Evolutionary conservation across 2,113 vertebrate species (phyloP).

Genomic region (Pterocles burchelli): DNA sequence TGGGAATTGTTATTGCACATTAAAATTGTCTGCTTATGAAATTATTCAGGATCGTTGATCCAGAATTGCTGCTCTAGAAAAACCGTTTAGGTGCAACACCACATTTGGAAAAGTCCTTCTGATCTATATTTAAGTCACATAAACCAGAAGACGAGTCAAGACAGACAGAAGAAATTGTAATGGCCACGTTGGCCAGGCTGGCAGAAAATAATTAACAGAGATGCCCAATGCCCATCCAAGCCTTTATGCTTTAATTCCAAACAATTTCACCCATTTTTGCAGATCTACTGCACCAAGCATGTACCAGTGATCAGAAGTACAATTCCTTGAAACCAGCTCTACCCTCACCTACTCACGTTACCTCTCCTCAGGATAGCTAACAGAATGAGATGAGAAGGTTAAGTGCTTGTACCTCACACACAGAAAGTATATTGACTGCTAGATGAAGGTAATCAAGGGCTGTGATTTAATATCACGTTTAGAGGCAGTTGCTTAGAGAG

Average conservation of each 20-base stretch:
- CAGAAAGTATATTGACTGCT: neutral
- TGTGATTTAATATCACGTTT: neutral
- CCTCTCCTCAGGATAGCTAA: neutral
- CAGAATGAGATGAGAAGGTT: neutral
- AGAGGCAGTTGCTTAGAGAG: neutral
- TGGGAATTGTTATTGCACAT: neutral
- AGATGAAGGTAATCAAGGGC: neutral
- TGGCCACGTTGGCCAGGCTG: neutral
- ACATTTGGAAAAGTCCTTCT: neutral
- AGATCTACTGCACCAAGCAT: fast-evolving
- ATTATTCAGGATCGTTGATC: neutral
- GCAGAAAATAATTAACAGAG: neutral
- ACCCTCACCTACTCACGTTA: neutral
- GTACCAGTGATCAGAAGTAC: neutral
- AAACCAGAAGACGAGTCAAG: neutral
- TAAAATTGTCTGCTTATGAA: neutral
- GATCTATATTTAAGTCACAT: neutral
- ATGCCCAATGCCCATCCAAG: neutral
- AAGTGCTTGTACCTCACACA: neutral
- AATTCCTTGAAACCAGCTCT: neutral
- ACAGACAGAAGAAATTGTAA: neutral
- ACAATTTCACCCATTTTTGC: neutral
- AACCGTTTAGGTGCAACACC: neutral
- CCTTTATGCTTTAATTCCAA: neutral
- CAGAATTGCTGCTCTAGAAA: neutral